Evolutionary conservation across 2,797 vertebrate genomes (phyloP).

Genomic region (Dallia pectoralis): DNA sequence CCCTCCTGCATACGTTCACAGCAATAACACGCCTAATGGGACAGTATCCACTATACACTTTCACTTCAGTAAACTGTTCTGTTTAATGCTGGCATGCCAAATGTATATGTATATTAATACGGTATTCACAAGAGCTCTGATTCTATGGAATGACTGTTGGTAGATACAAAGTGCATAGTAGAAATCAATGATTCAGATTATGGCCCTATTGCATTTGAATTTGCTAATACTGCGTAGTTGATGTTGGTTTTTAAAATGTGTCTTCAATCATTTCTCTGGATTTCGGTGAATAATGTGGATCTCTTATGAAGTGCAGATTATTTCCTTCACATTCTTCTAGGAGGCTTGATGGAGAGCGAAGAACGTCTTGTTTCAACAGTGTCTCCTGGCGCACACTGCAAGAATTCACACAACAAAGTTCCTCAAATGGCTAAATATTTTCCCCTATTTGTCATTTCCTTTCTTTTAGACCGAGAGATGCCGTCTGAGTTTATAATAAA

Average conservation of each 20-base stretch:
- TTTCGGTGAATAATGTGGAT: conserved; percentile 63
- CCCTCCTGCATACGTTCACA: conserved; percentile 54
- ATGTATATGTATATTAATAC: too few species aligned
- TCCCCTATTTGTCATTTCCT: conserved; percentile 71
- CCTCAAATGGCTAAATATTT: conserved; percentile 72
- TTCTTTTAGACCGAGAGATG: background rate
- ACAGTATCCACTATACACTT: conserved; percentile 40
- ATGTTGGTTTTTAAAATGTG: background rate
- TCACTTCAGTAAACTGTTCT: conserved; percentile 27
- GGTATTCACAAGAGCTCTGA: conserved; percentile 1
- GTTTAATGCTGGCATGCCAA: conserved; percentile 1
- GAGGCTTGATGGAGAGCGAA: conserved; percentile 40
- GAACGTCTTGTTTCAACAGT: conserved; percentile 28
- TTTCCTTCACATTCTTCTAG: conserved; percentile 45
- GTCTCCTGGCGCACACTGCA: conserved; percentile 9
- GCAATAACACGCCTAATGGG: conserved; percentile 47
- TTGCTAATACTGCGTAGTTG: background rate
- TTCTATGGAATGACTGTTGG: background rate
- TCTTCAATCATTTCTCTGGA: conserved; percentile 37
- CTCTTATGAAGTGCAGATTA: conserved; percentile 56
- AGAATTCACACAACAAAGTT: conserved; percentile 50
- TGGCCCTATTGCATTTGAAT: background rate
- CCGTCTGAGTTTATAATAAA: conserved; percentile 30
- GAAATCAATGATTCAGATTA: background rate
- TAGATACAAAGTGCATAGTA: background rate